Percentiles rank a stretch among this genome's conserved stretches.
These are phyloP conservation scores for Thunnus albacares DNA, from an alignment of 2,797 vertebrate genomes.

Conservation along the genomic window DNA sequence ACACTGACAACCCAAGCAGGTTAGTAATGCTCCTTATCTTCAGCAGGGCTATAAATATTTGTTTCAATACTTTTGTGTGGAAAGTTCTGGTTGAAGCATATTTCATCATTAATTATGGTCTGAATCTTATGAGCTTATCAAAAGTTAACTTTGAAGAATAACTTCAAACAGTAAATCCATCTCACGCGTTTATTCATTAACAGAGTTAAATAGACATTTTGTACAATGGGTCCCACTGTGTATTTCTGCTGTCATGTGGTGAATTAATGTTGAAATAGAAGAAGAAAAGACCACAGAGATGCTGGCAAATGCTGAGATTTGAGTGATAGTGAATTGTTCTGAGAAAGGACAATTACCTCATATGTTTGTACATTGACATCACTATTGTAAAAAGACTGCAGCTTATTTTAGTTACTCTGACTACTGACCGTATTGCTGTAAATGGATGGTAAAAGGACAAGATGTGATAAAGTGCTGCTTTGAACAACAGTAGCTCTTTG, in stretches of 20 bases:
- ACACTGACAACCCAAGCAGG: conserved; percentile 77
- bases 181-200: conserved; percentile 39
- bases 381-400: conserved; percentile 26
- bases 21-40: conserved; percentile 53
- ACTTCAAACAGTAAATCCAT: conserved; percentile 5
- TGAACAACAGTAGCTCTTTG: not conserved
- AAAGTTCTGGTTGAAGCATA: not conserved
- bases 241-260: not conserved
- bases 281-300: conserved; percentile 28
- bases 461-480: conserved; percentile 34
- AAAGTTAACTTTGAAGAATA: conserved; percentile 15
- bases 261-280: conserved; percentile 33
- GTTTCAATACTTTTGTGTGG: not conserved
- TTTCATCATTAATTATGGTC: conserved; percentile 6
- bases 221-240: conserved; percentile 20
- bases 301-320: conserved; percentile 33
- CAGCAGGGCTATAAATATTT: conserved; percentile 1
- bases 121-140: not conserved
- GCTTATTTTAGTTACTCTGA: conserved; percentile 37
- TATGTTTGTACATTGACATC: conserved; percentile 56
- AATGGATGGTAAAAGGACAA: conserved; percentile 26
- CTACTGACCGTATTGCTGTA: conserved; percentile 20
- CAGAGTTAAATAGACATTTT: conserved; percentile 16
- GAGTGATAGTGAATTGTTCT: conserved; percentile 34
- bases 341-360: conserved; percentile 43